Percentiles rank a stretch among this genome's conserved stretches.
phyloP scores from a whole-genome alignment of 2,888 invertebrate species.

The Tridacna crocea region DNA sequence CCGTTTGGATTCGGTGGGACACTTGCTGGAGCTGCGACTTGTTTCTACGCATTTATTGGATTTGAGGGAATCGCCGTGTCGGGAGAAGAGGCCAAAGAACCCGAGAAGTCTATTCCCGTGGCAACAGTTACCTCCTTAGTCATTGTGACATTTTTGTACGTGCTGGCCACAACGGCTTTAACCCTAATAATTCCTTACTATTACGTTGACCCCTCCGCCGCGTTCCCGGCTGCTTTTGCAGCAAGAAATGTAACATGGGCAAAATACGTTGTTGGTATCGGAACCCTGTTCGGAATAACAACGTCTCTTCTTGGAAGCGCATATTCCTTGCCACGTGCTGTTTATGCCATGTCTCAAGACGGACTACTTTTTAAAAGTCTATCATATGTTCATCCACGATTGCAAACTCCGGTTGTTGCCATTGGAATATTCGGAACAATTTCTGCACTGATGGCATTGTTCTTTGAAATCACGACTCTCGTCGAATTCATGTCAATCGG shows the following conservation, averaged over 20 bases:
- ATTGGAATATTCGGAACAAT: constrained; percentile 79
- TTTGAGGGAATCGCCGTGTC: constrained; percentile 85
- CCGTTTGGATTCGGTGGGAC: constrained; percentile 84
- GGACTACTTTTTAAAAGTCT: constrained; percentile 90
- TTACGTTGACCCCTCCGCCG: constrained; percentile 76
- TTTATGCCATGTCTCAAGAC: constrained; percentile 96
- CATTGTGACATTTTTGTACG: constrained; percentile 80
- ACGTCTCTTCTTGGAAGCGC: constrained; percentile 89
- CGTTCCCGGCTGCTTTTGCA: constrained; percentile 81
- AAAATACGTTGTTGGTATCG: constrained; percentile 80
- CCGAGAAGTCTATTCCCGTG: constrained; percentile 83
- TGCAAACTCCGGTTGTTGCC: constrained; percentile 86
- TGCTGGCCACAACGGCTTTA: constrained; percentile 77
- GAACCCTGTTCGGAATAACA: constrained; percentile 81
- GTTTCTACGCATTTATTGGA: constrained; percentile 84
- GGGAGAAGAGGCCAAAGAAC: constrained; percentile 84
- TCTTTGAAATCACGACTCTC: constrained; percentile 94
- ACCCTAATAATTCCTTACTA: constrained; percentile 81
- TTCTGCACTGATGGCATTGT: constrained; percentile 88
- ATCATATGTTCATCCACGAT: constrained; percentile 90
- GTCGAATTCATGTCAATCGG: constrained; percentile 98
- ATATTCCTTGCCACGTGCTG: constrained; percentile 93
- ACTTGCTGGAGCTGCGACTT: constrained; percentile 83
- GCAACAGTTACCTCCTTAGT: constrained; percentile 79
- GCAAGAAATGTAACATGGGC: constrained; percentile 79